Evolutionary conservation across 2,888 invertebrate genomes (phyloP), one percentile per base, ranked within the genome.

Genomic region (Tachina lurida): DNA sequence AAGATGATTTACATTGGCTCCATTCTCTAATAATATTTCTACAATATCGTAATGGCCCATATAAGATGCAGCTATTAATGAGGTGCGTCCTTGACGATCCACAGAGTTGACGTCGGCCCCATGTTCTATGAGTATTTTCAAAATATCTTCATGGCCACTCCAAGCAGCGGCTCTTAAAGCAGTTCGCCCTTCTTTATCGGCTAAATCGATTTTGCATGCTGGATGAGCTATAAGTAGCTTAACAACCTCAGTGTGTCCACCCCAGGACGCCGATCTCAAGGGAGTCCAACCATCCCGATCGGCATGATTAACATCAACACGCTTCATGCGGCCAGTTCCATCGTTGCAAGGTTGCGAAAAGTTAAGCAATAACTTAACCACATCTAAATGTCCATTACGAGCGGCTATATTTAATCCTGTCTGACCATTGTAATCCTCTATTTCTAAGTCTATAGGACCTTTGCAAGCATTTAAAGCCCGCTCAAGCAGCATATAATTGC

Each of bases 41-140:
- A 98, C 97, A 86, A 98, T 97, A 90, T 97, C 97, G n/a, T 96
- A 96, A 93, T 98, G 98, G 0, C 98, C 97, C 98, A 98, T 98
- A 93, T 98, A 98, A 0, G 98, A 98, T 19, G 98, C 98, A 0
- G 98, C 98, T 87, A 98, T 96, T 60, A 98, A 94, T 0, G 98
- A 97, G 0, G 98, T 98, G 87, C 98, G 95, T 17, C 97, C 97
- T 91, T 98, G 97, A 45, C 96, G 96, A 93, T 98, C 98, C 4
- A 97, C 96, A 31, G 95, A 94, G 92, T 97, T 97, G 0, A 97
- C 96, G 88, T 94, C 95, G 0, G 97, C 97, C 0, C 96, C 96
- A 70, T 96, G 95, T 80, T 95, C 95, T 62, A 97, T 93, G 17
- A 97, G 94, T 8, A 96, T 95, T 87, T 95, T 94, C 0, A 97